Evolutionary conservation across 2,113 vertebrate species (phyloP).

Genomic region (Thinocorus orbignyianus): DNA sequence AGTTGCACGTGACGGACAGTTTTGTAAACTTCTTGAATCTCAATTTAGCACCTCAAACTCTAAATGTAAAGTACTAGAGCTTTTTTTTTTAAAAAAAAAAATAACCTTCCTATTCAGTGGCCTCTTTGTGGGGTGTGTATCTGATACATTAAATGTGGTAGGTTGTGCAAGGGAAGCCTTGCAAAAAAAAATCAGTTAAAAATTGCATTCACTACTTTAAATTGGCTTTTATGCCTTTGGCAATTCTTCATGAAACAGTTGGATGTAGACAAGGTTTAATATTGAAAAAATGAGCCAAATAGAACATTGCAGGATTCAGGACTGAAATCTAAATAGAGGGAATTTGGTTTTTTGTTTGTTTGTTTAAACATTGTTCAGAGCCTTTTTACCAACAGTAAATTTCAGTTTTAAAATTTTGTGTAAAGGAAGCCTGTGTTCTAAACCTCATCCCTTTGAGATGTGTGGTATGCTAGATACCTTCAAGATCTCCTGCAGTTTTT

Average conservation of each 20-base stretch:
- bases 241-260: background rate
- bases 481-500: background rate
- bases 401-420: background rate
- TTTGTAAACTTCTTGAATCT: background rate
- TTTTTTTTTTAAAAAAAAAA: background rate
- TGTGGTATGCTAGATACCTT: background rate
- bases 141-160: background rate
- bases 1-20: background rate
- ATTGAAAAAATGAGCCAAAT: background rate
- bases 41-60: background rate
- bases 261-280: background rate
- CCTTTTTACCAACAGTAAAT: background rate
- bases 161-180: background rate
- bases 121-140: background rate
- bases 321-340: background rate
- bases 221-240: background rate
- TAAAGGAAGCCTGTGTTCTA: conserved; percentile 2
- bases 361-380: background rate
- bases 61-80: background rate
- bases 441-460: background rate
- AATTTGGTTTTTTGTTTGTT: background rate
- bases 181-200: background rate
- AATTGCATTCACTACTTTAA: background rate
- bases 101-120: background rate
- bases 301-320: background rate